phyloP scores from a whole-genome alignment of 30 jellyfish, hydroid and myxozoan species.

The Cassiopea xamachana region DNA sequence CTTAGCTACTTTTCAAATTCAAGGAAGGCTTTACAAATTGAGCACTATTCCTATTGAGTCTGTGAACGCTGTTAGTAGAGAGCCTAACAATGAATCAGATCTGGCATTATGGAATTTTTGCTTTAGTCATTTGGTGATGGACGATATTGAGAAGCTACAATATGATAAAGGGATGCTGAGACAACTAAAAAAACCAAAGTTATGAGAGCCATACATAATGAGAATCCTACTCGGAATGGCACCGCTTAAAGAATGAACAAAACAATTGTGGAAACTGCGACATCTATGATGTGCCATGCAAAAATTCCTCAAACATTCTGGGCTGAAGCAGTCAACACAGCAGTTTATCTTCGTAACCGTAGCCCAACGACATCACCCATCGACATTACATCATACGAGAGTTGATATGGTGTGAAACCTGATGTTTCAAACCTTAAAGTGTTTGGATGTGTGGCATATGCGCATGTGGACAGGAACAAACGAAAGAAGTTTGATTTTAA shows the following conservation, averaged over 20 bases:
- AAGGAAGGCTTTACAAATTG: not conserved
- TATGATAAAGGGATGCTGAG: not conserved
- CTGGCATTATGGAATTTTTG: too few species aligned
- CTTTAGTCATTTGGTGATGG: too few species aligned
- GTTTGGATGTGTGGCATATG: not conserved
- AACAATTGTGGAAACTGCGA: not conserved
- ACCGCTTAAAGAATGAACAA: not conserved
- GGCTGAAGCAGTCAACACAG: not conserved
- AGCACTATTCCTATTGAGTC: not conserved
- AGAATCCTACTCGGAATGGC: not conserved
- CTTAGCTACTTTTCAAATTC: not conserved
- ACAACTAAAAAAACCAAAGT: not conserved
- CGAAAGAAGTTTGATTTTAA: not conserved
- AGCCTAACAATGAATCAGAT: too few species aligned
- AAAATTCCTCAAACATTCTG: not conserved
- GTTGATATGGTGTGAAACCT: not conserved
- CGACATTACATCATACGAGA: not conserved
- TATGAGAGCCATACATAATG: not conserved
- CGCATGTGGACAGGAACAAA: not conserved
- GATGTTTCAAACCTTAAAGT: not conserved
- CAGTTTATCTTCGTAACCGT: not conserved
- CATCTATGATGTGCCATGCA: not conserved
- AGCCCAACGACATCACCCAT: not conserved
- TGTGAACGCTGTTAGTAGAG: not conserved
- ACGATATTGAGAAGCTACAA: not conserved